Percentiles rank a stretch among this genome's conserved stretches.
phyloP scores from a whole-genome alignment of 2,113 vertebrate genomes.

The Oreochromis niloticus region DNA sequence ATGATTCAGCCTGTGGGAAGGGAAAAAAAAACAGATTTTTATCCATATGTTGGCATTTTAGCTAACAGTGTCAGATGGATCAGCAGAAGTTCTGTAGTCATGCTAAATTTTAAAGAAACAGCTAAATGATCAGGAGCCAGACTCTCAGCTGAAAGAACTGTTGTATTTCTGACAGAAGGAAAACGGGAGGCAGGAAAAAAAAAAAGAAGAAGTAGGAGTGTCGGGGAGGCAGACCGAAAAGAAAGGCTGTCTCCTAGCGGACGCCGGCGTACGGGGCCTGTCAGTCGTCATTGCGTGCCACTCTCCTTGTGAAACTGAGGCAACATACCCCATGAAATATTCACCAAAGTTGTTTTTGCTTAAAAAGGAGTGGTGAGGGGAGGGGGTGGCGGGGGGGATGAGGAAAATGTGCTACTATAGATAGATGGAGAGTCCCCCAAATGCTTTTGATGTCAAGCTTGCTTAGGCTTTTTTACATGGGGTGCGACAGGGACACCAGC shows the following conservation, averaged over 20 bases:
- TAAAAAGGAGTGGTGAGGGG: constrained; percentile 11
- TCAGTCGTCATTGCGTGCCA: constrained; percentile 45
- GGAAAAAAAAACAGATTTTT: constrained; percentile 20
- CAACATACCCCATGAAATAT: constrained; percentile 62
- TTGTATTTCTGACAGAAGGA: constrained; percentile 36
- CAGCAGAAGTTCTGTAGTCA: constrained; percentile 46
- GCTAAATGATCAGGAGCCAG: constrained; percentile 28
- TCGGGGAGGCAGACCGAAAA: constrained; percentile 17
- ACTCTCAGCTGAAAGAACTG: constrained; percentile 3
- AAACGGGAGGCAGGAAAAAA: background rate
- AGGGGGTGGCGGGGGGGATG: background rate
- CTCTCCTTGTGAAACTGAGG: constrained; percentile 56
- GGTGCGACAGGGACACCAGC: background rate
- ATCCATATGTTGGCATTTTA: constrained; percentile 50
- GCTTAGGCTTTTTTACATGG: constrained; percentile 26
- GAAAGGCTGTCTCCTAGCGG: constrained; percentile 36
- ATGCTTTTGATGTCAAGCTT: constrained; percentile 49
- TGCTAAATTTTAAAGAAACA: constrained; percentile 26
- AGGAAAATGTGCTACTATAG: background rate
- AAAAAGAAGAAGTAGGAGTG: constrained; percentile 1
- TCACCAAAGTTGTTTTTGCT: constrained; percentile 57
- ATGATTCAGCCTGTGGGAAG: constrained; percentile 21
- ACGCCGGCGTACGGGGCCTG: background rate
- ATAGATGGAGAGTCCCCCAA: constrained; percentile 24
- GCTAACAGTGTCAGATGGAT: constrained; percentile 47